Percentiles rank a stretch among this genome's conserved stretches.
Evolutionary conservation across 2,888 invertebrate species (phyloP).

Genomic region (Drosophila anomelani): DNA sequence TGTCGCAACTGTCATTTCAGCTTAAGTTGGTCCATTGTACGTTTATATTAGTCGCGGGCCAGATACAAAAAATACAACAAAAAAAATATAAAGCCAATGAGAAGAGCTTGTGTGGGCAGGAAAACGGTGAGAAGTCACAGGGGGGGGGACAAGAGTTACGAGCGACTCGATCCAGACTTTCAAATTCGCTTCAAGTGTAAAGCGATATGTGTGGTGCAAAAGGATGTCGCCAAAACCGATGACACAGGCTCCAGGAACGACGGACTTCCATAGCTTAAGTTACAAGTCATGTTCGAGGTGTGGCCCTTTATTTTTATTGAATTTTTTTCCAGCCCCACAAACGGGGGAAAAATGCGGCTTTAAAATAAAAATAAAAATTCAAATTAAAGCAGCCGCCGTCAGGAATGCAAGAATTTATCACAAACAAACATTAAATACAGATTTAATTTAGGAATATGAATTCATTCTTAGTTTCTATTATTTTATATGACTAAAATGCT

Average conservation of each 20-base stretch:
- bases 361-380: neutral
- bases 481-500: neutral
- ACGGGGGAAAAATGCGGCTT: neutral
- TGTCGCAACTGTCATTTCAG: constrained; percentile 84
- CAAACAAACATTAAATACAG: neutral
- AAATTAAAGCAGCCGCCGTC: neutral
- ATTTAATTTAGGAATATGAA: too few species aligned
- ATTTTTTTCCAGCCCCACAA: constrained; percentile 40
- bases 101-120: constrained; percentile 50
- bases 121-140: constrained; percentile 12
- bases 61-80: constrained; percentile 54
- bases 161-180: constrained; percentile 73
- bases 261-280: constrained; percentile 67
- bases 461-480: too few species aligned
- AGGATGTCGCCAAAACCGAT: constrained; percentile 65
- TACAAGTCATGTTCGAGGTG: constrained; percentile 71
- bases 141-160: constrained; percentile 67
- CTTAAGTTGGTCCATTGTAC: constrained; percentile 83
- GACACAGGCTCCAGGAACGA: constrained; percentile 59
- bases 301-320: constrained; percentile 64
- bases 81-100: constrained; percentile 39
- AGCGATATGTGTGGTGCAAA: constrained; percentile 70
- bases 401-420: neutral
- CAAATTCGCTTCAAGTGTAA: constrained; percentile 79
- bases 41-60: constrained; percentile 83